Base-by-base conservation (phyloP, 2,888 invertebrate genomes). In the Xanthostigma xanthostigma region DNA sequence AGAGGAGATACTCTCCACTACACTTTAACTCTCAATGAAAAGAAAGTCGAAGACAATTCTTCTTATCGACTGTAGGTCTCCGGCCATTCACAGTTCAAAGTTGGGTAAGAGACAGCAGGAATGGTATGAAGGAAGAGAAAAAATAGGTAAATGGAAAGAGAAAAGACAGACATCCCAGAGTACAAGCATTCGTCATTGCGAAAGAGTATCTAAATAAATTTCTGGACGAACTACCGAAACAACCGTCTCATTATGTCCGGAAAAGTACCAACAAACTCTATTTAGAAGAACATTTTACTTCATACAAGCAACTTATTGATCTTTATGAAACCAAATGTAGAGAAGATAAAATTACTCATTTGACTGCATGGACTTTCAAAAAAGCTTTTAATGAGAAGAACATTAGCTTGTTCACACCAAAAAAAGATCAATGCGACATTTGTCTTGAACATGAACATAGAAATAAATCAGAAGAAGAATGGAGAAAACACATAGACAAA, bases 191-290 rank as follows among this genome's bases (percentile, higher is more conserved):
- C n/a, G n/a, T n/a, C n/a, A n/a, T n/a, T n/a, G n/a, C 14, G 13
- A 27, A 14, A 41, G 12, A 39, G 35, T 34, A 43, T 46, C 36
- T 52, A 38, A 48, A 41, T 36, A 14, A 46, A 46, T 55, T 52
- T 53, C 49, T 55, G 13, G 40, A 50, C 27, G 34, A 46, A 36
- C 46, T 57, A 44, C 53, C 53, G 33, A 56, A 58, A 52, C 49
- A 57, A 45, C 54, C 53, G 14, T 56, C 56, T 3, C 58, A 58
- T 46, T 58, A 58, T 49, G 56, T 40, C 10, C 43, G 56, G 46
- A 49, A 53, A 49, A 50, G 51, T 36, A 46, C 52, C 9, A 46
- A 49, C 12, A 56, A 56, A 54, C 45, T 53, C 33, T 57, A 56
- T 53, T 48, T 57, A 46, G 56, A 56, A 49, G 54, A 48, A 39